Evolutionary conservation across 2,113 vertebrate species (phyloP), one percentile per base, ranked within the genome.

Genomic region (Lethenteron camtschaticum): DNA sequence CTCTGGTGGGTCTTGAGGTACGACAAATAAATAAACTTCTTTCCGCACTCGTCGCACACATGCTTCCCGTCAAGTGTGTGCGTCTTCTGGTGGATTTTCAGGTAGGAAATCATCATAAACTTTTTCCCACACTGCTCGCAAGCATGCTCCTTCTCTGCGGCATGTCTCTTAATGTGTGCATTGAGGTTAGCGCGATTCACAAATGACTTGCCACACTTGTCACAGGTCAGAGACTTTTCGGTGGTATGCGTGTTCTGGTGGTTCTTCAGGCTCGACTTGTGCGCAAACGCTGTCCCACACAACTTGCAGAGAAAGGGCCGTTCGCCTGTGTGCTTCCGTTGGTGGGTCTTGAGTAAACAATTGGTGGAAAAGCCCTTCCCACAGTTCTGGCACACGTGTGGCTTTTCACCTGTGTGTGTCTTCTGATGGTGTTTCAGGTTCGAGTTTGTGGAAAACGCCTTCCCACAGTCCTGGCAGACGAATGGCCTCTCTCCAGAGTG

Each of bases 1-100:
- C 76, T 74, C 12, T 70, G 73, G 68, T 79, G 78, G 68, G 77
- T 75, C 20, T 77, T 60, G 1, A 78, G 77, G 60, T 75, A 74
- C 0, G 76, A 76, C 41, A 77, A 78, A 71, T 72, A 76, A 12
- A 74, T 72, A 1, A 79, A 79, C 69, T 73, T 8, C 1, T 71
- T 14, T 63, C 77, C 77, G 1, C 78, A 79, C 60, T 76, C 74
- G 18, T 71, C 18, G 5, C 78, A 79, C 1, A 1, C 70, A 18
- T 77, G 78, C n/a, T 70, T 71, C 57, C 73, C 74, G 9, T 70
- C 66, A 5, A 12, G 41, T 0, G 3, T 12, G 69, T 71, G 70
- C 18, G 20, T 71, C 58, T 57, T 71, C 57, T 63, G 14, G 18
- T 69, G 59, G 14, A 0, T 11, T 3, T 0, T n/a, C n/a, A 0